A percentile compares a stretch with the other conserved stretches of the same genome.
These are phyloP conservation scores for Drosophila subobscura DNA, from an alignment of 1,140 invertebrate species.

Conservation along the genomic window DNA sequence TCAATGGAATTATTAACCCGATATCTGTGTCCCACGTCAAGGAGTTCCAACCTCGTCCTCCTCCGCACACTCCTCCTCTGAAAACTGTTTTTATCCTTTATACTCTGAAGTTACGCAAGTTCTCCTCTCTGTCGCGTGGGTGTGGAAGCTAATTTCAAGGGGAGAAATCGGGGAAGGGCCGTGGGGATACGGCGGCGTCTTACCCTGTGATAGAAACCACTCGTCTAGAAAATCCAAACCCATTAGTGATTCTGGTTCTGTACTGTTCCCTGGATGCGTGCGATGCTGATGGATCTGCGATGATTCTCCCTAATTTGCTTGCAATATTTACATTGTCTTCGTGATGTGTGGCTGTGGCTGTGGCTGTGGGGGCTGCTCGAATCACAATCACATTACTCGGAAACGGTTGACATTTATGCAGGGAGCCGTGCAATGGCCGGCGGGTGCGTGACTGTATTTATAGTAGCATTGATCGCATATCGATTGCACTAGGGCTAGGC, in stretches of 20 bases:
- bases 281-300: no score
- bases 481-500: constrained; percentile 52
- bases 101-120: constrained; percentile 69
- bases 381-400: constrained; percentile 16
- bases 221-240: constrained; percentile 83
- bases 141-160: constrained; percentile 37
- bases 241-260: constrained; percentile 56
- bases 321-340: constrained; percentile 75
- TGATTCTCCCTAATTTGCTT: constrained; percentile 37
- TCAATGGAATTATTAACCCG: constrained; percentile 63
- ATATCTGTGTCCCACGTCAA: constrained; percentile 38
- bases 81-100: constrained; percentile 58
- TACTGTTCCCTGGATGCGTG: constrained; percentile 33
- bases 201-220: constrained; percentile 83
- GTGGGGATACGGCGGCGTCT: constrained; percentile 33
- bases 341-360: no score
- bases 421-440: constrained; percentile 41
- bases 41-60: constrained; percentile 17
- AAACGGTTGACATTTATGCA: constrained; percentile 59
- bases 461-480: constrained; percentile 53
- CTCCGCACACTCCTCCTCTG: constrained; percentile 5
- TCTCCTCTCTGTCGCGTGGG: constrained; percentile 19
- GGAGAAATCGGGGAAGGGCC: neutral
- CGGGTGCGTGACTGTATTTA: constrained; percentile 57
- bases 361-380: constrained; percentile 31